phyloP scores from a whole-genome alignment of 2,797 vertebrate species.

The Micromesistius poutassou region DNA sequence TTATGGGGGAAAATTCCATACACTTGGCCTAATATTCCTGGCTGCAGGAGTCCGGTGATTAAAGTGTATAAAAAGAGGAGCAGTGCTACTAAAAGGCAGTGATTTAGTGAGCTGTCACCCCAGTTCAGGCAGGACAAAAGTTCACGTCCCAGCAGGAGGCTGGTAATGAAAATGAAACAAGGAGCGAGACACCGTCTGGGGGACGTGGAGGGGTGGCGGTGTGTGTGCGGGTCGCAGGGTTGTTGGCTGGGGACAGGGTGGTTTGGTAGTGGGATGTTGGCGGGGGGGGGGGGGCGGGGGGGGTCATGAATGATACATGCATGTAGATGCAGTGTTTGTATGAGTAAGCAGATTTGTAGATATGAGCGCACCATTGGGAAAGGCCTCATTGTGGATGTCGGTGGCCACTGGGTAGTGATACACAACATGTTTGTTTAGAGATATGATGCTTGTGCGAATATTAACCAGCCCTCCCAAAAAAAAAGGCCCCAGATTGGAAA shows the following conservation, averaged over 20 bases:
- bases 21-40: constrained; percentile 69
- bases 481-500: background rate
- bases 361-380: background rate
- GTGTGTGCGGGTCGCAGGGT: constrained; percentile 3
- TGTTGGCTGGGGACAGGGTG: no score
- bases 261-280: no score
- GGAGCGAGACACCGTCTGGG: constrained; percentile 50
- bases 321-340: constrained; percentile 13
- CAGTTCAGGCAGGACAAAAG: constrained; percentile 68
- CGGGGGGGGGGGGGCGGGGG: constrained; percentile 22
- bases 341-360: constrained; percentile 11
- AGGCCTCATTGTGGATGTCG: no score
- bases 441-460: background rate
- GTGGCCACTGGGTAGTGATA: no score
- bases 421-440: no score
- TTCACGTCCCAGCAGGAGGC: constrained; percentile 73
- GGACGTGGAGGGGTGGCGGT: constrained; percentile 20
- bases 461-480: background rate
- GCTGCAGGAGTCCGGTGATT: constrained; percentile 77
- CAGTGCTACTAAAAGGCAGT: constrained; percentile 73
- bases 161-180: constrained; percentile 76
- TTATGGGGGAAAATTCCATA: constrained; percentile 69
- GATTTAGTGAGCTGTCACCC: constrained; percentile 81
- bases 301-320: constrained; percentile 20
- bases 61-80: constrained; percentile 77